These are phyloP conservation scores for Anthrax anthrax DNA, from an alignment of 2,888 invertebrate genomes.

Conservation along the genomic window DNA sequence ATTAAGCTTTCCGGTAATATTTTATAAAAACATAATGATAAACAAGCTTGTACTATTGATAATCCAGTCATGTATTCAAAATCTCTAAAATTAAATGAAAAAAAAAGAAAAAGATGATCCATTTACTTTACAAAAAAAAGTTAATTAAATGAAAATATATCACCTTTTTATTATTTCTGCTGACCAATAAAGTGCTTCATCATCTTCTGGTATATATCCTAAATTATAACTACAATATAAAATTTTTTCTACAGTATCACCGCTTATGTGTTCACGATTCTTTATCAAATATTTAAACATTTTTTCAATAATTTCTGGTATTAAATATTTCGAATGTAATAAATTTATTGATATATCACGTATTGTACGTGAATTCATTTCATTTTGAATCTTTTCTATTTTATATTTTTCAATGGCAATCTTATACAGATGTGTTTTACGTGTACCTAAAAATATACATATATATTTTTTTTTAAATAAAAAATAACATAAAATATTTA, in stretches of 20 bases:
- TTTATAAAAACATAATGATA: constrained; percentile 41
- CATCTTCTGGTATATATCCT: constrained; percentile 36
- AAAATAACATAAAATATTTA: no score
- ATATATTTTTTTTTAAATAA: no score
- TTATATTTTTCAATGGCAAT: constrained; percentile 30
- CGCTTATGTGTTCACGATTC: constrained; percentile 33
- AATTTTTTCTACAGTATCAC: constrained; percentile 39
- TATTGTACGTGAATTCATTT: constrained; percentile 35
- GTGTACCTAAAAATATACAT: constrained; percentile 24
- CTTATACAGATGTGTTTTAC: constrained; percentile 27
- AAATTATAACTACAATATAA: constrained; percentile 37
- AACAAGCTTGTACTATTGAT: constrained; percentile 37
- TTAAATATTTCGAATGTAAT: constrained; percentile 28
- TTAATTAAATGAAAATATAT: not conserved
- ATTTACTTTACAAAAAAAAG: not conserved
- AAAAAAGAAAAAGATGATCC: not conserved
- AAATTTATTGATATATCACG: constrained; percentile 35
- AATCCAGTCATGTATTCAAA: constrained; percentile 39
- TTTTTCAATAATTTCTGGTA: constrained; percentile 36
- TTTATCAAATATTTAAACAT: constrained; percentile 35
- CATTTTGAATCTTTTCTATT: constrained; percentile 18
- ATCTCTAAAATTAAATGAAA: constrained; percentile 33
- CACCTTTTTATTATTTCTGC: constrained; percentile 36
- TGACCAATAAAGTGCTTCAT: constrained; percentile 29
- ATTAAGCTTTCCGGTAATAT: constrained; percentile 37